Base-by-base conservation (phyloP, 2,888 invertebrate species). In the Crematogaster levior region DNA sequence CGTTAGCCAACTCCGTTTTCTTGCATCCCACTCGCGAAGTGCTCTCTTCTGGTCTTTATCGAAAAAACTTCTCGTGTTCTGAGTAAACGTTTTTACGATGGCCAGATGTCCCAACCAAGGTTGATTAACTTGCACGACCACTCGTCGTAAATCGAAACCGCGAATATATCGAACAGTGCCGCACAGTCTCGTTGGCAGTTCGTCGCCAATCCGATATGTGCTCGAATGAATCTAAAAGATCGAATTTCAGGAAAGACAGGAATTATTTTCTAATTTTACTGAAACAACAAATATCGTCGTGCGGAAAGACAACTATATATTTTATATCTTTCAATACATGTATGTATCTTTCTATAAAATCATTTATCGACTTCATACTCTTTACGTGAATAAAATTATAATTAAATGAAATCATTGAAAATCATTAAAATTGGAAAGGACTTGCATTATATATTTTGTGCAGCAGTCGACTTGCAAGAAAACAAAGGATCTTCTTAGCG, bases 1-100 rank as follows among this genome's bases (percentile, higher is more conserved):
- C 87, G 89, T 87, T 89, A 87, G 63, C 61, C 70, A 82, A 85
- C 81, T 89, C 80, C 70, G 34, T 51, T 60, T 34, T 63, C 63
- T 63, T 43, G 46, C 48, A 30, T 68, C 30, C 18, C n/a, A 18
- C 51, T 56, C 24, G 56, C 43, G 21, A 30, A 68, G 43, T 24
- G 46, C 4, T n/a, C 66, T 46, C 65, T 46, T 56, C 18, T 30
- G 37, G 18, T 6, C 46, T 34, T 56, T 58, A 40, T 24, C 66
- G 77, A 77, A 65, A 65, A 65, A 58, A 37, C 81, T 48, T 37
- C 1, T 7, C 34, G 43, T 60, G 24, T 37, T 30, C 21, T 43
- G 37, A 21, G n/a, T 61, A 75, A 74, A 80, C 27, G 61, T 74
- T 80, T 80, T 74, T 72, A 75, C 74, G 37, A 15, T 15, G 24